Conservation (phyloP, 2,888 invertebrate genomes). For the Camponotus fellah region DNA sequence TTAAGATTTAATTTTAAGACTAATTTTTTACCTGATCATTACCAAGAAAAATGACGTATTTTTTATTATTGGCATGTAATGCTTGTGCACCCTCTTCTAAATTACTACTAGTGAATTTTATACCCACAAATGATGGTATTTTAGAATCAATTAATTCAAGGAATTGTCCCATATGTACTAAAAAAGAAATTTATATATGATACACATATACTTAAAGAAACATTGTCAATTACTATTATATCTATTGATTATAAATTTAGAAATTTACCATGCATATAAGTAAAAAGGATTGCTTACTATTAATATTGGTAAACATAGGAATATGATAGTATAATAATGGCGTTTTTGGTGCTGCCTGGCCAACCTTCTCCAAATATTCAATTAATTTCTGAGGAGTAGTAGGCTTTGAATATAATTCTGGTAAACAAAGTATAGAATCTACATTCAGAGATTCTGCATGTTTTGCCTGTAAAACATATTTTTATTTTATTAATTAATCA, state of each 20-base stretch:
- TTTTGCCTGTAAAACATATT: slow-evolving; percentile 87
- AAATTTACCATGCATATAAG: not conserved
- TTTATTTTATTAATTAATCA: not conserved
- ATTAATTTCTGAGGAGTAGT: slow-evolving; percentile 88
- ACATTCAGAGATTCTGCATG: slow-evolving; percentile 90
- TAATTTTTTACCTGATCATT: slow-evolving; percentile 88
- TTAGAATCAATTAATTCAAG: slow-evolving; percentile 88
- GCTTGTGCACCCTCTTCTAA: slow-evolving; percentile 90
- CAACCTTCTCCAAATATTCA: slow-evolving; percentile 89
- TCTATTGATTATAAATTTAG: not conserved
- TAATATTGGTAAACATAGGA: slow-evolving; percentile 90
- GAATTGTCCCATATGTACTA: slow-evolving; percentile 92
- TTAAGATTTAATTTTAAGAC: not conserved
- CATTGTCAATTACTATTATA: not conserved
- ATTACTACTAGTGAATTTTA: slow-evolving; percentile 93
- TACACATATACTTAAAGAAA: not conserved
- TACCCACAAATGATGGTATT: slow-evolving; percentile 92
- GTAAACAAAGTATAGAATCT: slow-evolving; percentile 91
- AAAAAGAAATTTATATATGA: slow-evolving; percentile 33
- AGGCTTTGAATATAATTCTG: slow-evolving; percentile 93
- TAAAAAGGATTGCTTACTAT: slow-evolving; percentile 88
- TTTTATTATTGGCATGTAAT: slow-evolving; percentile 86
- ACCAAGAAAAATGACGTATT: slow-evolving; percentile 89
- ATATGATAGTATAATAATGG: slow-evolving; percentile 95
- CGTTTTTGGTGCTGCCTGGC: slow-evolving; percentile 90